Evolutionary conservation across 2,797 vertebrate species (phyloP), one percentile per base, ranked within the genome.

Genomic region (Propithecus deckenii): DNA sequence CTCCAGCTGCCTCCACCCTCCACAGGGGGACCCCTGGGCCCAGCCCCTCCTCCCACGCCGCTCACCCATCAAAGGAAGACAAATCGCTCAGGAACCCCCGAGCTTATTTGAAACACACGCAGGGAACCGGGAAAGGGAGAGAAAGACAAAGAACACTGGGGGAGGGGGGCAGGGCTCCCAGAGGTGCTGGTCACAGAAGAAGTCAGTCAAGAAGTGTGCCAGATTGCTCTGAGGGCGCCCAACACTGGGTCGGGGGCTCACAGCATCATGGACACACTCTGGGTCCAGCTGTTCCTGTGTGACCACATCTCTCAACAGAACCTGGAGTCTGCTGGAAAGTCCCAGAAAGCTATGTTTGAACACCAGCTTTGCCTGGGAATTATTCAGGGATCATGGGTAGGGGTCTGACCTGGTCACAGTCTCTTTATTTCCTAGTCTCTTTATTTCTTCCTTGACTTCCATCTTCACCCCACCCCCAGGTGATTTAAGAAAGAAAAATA

Each of bases 401-500:
- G 46, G 3, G 15, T 76, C 50, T 30, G 52, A 48, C 23, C 18
- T 59, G 41, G 46, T 41, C n/a, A 5, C 11, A 4, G 20, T 48
- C 50, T 85, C 35, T 76, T 69, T 61, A 55, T 52, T 61, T 76
- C 28, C 76, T 55, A 35, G 35, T 75, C 38, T 69, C 67, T 87
- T 59, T 79, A 7, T 35, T 61, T 84, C 1, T 0, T 50, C 83
- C 78, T 83, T 92, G 59, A 74, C 69, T 59, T 12, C 41, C 5
- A 25, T 7, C 43, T 41, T 55, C 88, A 41, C 76, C 55, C 7
- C 35, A 4, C 18, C 7, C 46, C 65, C 80, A 50, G 86, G 30
- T 83, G 65, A 86, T 32, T 12, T 43, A 17, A 67, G 41, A 87
- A 95, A 22, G 55, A 93, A n/a, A 57, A 84, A 72, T 57, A 86